A percentile compares a stretch with the other conserved stretches of the same genome.
Conservation (phyloP, 2,797 vertebrate genomes). For the Melopsittacus undulatus region DNA sequence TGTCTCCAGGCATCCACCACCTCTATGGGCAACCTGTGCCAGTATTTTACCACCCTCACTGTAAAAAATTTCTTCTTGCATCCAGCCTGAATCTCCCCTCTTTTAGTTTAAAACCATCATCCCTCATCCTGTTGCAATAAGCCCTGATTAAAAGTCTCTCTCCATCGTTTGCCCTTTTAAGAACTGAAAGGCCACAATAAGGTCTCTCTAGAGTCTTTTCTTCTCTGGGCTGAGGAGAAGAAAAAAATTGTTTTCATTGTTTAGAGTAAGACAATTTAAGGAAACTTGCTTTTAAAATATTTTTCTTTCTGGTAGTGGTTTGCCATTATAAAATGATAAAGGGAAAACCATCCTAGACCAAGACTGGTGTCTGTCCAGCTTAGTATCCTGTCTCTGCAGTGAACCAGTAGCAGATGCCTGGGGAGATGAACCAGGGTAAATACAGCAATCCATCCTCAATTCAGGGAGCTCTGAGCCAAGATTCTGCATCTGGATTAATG, state of each 20-base stretch:
- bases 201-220: background rate
- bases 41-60: background rate
- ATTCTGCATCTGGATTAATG: background rate
- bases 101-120: background rate
- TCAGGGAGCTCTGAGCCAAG: background rate
- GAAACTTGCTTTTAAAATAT: background rate
- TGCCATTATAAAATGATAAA: background rate
- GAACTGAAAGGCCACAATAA: background rate
- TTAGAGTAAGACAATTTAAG: background rate
- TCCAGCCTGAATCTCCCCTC: background rate
- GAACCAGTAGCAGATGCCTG: background rate
- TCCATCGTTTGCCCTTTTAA: background rate
- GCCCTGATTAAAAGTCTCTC: background rate
- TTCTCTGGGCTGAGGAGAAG: background rate
- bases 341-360: background rate
- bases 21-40: background rate
- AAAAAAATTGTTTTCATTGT: background rate
- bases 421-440: background rate
- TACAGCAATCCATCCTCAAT: background rate
- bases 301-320: background rate
- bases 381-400: background rate
- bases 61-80: background rate
- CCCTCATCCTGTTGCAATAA: rapidly evolving
- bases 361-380: background rate
- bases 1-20: background rate